Conservation (phyloP, 2,113 vertebrate genomes). For the Amblyornis subalaris region DNA sequence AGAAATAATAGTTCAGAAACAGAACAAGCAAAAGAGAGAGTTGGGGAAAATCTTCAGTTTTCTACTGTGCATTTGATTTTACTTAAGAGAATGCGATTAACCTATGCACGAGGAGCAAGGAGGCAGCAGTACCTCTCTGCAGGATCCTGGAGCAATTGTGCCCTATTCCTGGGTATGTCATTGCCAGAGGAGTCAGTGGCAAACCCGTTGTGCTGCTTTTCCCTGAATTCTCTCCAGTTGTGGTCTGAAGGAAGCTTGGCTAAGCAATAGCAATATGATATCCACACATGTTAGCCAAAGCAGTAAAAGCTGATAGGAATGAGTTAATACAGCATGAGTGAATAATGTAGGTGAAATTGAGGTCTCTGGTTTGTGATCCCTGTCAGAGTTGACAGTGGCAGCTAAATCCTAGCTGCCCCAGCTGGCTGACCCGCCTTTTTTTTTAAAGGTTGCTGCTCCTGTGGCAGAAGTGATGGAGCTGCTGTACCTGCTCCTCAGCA, state of each 20-base stretch:
- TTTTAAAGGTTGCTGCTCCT: background rate
- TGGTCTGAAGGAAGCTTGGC: background rate
- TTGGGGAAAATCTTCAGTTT: background rate
- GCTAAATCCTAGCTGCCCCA: background rate
- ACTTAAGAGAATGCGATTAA: background rate
- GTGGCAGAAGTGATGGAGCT: background rate
- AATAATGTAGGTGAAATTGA: slow-evolving; percentile 11
- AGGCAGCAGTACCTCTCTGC: background rate
- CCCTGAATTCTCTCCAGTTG: background rate
- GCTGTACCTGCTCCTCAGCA: background rate
- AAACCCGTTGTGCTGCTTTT: background rate
- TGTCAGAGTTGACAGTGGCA: background rate
- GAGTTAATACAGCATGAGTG: background rate
- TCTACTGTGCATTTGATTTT: background rate
- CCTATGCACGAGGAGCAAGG: background rate
- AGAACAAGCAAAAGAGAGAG: background rate
- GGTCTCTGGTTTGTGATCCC: background rate
- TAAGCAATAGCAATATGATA: slow-evolving; percentile 3
- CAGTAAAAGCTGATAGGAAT: slow-evolving; percentile 26
- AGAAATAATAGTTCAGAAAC: slow-evolving; percentile 31
- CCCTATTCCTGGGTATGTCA: background rate
- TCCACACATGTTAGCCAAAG: background rate
- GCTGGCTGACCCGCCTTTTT: background rate
- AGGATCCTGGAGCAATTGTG: background rate
- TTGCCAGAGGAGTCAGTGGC: background rate